Evolutionary conservation across 1,140 invertebrate species (phyloP).

Genomic region (Aphis gossypii): DNA sequence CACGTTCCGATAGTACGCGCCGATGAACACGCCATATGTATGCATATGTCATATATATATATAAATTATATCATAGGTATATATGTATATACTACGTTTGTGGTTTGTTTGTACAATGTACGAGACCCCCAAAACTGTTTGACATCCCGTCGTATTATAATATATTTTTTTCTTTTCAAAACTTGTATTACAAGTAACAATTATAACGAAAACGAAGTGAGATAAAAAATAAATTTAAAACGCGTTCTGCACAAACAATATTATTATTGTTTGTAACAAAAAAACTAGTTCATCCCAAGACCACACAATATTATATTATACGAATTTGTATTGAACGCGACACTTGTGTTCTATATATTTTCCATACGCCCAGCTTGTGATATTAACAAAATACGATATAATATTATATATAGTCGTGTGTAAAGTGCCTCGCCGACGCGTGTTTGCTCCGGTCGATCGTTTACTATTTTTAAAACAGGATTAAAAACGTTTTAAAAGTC

Average conservation of each 20-base stretch:
- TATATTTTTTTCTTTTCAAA: background rate
- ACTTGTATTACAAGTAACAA: background rate
- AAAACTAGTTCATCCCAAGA: too few species aligned
- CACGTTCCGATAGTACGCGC: background rate
- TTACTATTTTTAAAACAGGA: too few species aligned
- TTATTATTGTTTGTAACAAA: too few species aligned
- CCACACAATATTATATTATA: too few species aligned
- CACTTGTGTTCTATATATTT: too few species aligned
- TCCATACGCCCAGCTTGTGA: too few species aligned
- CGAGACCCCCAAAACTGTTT: background rate
- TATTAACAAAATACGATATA: too few species aligned
- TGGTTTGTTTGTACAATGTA: background rate
- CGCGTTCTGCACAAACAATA: too few species aligned
- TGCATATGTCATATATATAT: background rate
- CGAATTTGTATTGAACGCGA: too few species aligned
- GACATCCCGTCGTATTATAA: background rate
- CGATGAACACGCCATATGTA: background rate
- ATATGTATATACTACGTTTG: background rate
- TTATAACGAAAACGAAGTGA: background rate
- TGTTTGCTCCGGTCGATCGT: background rate
- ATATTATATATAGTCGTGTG: too few species aligned
- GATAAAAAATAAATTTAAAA: background rate
- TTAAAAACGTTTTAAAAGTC: background rate
- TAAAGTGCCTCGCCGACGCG: background rate
- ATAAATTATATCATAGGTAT: background rate